Evolutionary conservation across 2,888 invertebrate genomes (phyloP).

Genomic region (Philopedon plagiatum): DNA sequence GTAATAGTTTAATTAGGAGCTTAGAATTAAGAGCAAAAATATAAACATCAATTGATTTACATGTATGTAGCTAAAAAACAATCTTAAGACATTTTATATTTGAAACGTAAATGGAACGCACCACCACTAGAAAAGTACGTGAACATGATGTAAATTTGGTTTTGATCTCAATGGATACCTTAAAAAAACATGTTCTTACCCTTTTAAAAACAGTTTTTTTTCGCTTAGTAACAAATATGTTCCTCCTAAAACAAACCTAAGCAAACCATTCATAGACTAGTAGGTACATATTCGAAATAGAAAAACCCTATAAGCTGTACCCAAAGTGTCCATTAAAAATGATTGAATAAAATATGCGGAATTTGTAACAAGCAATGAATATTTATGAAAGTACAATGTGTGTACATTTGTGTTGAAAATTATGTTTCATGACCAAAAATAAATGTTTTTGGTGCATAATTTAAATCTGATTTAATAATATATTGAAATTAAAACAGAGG

Average conservation of each 20-base stretch:
- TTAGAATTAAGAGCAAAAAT: not conserved
- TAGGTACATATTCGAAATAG: not conserved
- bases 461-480: slow-evolving; percentile 10
- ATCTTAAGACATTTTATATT: not conserved
- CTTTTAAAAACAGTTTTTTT: not conserved
- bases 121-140: not conserved
- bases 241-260: not conserved
- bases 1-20: too few relatives aligned
- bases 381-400: slow-evolving; percentile 36
- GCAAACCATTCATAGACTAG: not conserved
- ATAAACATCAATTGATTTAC: too few relatives aligned
- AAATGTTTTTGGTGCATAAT: slow-evolving; percentile 20
- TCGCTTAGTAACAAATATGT: not conserved
- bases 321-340: slow-evolving; percentile 25
- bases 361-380: slow-evolving; percentile 30
- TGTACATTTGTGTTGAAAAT: slow-evolving; percentile 27
- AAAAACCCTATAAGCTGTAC: not conserved
- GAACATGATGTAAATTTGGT: slow-evolving; percentile 1
- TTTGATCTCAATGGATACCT: slow-evolving; percentile 1
- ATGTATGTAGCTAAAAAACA: too few relatives aligned
- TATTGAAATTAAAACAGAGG: not conserved
- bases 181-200: slow-evolving; percentile 3
- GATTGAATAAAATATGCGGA: slow-evolving; percentile 39
- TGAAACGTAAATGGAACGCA: not conserved
- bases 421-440: slow-evolving; percentile 26